Evolutionary conservation across 2,113 vertebrate species (phyloP).

Genomic region (Brachirus orientalis): DNA sequence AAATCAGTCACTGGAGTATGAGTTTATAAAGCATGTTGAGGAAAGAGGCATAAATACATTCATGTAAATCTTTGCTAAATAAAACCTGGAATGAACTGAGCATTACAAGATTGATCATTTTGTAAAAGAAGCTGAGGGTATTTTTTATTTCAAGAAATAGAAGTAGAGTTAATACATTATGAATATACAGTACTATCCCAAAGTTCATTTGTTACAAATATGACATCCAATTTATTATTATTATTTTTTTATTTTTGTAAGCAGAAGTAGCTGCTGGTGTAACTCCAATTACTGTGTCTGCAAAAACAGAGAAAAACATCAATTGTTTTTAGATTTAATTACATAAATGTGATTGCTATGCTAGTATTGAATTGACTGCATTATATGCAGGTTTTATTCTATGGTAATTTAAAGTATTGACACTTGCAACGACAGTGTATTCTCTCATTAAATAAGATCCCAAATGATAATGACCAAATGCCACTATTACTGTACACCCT

Average conservation of each 20-base stretch:
- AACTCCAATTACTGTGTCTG: not conserved
- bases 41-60: not conserved
- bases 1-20: not conserved
- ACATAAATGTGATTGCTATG: not conserved
- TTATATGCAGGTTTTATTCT: constrained; percentile 9
- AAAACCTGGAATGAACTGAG: constrained; percentile 9
- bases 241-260: not conserved
- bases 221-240: not conserved
- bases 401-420: constrained; percentile 1
- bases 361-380: constrained; percentile 19
- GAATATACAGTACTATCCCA: constrained; percentile 4
- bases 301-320: constrained; percentile 2
- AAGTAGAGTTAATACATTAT: constrained; percentile 8
- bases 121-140: not conserved
- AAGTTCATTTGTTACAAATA: constrained; percentile 4
- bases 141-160: not conserved
- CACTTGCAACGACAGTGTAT: not conserved
- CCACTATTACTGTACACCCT: too few species aligned
- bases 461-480: constrained; percentile 26
- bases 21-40: not conserved
- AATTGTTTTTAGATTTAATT: not conserved
- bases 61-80: constrained; percentile 15
- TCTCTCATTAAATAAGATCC: constrained; percentile 34
- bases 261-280: constrained; percentile 14
- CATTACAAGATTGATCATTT: constrained; percentile 19